These are phyloP conservation scores for Morpho deidamia DNA, from an alignment of 2,888 invertebrate genomes.

Conservation along the genomic window DNA sequence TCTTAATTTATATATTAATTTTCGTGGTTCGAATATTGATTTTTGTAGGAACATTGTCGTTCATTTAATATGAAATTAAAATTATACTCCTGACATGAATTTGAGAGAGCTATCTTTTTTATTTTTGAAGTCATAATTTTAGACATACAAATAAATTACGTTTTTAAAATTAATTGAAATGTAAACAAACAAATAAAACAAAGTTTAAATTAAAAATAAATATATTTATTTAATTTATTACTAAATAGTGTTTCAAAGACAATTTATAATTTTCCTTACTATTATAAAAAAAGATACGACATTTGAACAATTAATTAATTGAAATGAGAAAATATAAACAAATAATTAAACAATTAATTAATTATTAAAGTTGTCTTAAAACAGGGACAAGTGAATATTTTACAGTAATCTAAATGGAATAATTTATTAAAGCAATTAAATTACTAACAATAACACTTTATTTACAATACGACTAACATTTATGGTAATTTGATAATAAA, in stretches of 20 bases:
- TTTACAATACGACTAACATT: conserved; percentile 16
- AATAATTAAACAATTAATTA: neutral
- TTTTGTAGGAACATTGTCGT: too few relatives aligned
- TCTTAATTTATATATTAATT: too few relatives aligned
- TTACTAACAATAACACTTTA: conserved; percentile 7
- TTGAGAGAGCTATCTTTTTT: too few relatives aligned
- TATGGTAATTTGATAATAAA: conserved; percentile 18
- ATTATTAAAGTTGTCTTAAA: neutral
- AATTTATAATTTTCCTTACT: conserved; percentile 30
- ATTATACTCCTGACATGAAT: too few relatives aligned
- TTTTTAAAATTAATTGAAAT: too few relatives aligned
- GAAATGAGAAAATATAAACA: neutral
- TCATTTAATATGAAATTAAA: too few relatives aligned
- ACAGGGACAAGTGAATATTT: neutral
- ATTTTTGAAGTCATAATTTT: too few relatives aligned
- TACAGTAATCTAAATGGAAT: conserved; percentile 15
- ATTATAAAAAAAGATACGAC: conserved; percentile 13
- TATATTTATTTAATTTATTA: conserved; percentile 64
- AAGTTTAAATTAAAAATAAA: conserved; percentile 52
- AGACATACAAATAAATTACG: too few relatives aligned
- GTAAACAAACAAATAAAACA: conserved; percentile 16
- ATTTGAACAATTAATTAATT: conserved; percentile 6
- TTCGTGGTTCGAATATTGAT: too few relatives aligned
- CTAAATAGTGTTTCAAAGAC: conserved; percentile 58
- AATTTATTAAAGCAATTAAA: conserved; percentile 28